phyloP scores from a whole-genome alignment of 2,888 invertebrate species.

The Xestia sexstrigata region DNA sequence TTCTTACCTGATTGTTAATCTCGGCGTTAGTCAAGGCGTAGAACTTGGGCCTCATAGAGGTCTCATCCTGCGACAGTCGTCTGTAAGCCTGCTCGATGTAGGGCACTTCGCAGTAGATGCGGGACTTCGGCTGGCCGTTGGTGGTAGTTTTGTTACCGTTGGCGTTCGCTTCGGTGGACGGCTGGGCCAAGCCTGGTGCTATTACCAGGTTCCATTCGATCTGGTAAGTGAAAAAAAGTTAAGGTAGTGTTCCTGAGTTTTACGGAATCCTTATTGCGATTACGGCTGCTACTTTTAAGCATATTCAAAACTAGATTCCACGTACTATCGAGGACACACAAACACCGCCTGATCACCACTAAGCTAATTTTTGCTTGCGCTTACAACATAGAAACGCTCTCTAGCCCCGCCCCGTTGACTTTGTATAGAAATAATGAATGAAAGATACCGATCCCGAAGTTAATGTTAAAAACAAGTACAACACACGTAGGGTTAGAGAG shows the following conservation, averaged over 20 bases:
- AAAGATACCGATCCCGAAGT: no score
- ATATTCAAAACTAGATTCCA: no score
- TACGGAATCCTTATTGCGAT: no score
- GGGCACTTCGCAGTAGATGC: constrained; percentile 88
- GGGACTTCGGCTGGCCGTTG: constrained; percentile 81
- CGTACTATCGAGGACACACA: no score
- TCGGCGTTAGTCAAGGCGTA: constrained; percentile 96
- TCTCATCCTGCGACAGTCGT: constrained; percentile 89
- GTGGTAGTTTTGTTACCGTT: constrained; percentile 77
- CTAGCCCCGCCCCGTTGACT: no score
- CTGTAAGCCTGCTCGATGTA: constrained; percentile 86
- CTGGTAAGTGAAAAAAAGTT: constrained; percentile 66
- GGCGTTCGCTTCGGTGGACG: constrained; percentile 75
- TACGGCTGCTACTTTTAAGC: no score
- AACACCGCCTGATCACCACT: no score
- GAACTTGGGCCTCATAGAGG: constrained; percentile 96
- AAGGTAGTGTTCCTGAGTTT: not conserved
- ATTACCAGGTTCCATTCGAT: constrained; percentile 89
- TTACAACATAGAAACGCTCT: no score
- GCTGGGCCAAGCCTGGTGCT: constrained; percentile 85
- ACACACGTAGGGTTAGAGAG: no score
- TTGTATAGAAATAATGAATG: no score
- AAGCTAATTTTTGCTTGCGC: no score
- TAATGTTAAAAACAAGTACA: no score
- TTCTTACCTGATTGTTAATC: constrained; percentile 89